A percentile compares a stretch with the other conserved stretches of the same genome.
phyloP scores from a whole-genome alignment of 2,113 vertebrate species.

The Chlamydotis undulata region DNA sequence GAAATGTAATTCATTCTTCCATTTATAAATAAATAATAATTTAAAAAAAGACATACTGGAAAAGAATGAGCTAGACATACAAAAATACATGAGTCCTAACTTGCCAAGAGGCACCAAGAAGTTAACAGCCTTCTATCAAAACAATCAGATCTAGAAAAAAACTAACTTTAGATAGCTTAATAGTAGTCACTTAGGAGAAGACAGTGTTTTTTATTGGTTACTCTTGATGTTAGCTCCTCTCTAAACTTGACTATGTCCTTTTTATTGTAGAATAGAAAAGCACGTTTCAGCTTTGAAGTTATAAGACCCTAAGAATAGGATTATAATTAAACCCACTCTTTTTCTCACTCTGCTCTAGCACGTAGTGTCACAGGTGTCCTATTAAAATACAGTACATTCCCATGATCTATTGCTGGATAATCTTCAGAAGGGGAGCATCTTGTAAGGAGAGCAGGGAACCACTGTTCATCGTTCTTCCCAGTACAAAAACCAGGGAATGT shows the following conservation, averaged over 20 bases:
- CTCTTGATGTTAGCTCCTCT: background rate
- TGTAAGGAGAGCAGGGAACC: background rate
- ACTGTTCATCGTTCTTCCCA: background rate
- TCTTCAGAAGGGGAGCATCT: background rate
- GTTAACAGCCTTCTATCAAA: background rate
- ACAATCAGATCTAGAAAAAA: background rate
- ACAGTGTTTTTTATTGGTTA: background rate
- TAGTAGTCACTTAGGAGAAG: background rate
- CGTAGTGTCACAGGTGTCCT: background rate
- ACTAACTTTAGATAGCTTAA: background rate
- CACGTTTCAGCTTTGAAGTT: background rate
- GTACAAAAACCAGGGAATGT: background rate
- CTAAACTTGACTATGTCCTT: background rate
- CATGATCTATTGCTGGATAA: background rate
- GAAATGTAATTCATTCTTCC: conserved; percentile 10
- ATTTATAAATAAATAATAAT: background rate
- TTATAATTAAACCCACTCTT: background rate
- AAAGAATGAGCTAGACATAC: background rate
- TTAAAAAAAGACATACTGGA: background rate
- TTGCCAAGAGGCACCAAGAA: background rate
- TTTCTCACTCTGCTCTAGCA: background rate
- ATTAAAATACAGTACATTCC: background rate
- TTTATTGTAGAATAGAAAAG: background rate
- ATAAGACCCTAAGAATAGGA: background rate
- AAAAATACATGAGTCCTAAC: background rate